Evolutionary conservation across 1,140 invertebrate genomes (phyloP), one percentile per base, ranked within the genome.

Genomic region (Oryctes rhinoceros): DNA sequence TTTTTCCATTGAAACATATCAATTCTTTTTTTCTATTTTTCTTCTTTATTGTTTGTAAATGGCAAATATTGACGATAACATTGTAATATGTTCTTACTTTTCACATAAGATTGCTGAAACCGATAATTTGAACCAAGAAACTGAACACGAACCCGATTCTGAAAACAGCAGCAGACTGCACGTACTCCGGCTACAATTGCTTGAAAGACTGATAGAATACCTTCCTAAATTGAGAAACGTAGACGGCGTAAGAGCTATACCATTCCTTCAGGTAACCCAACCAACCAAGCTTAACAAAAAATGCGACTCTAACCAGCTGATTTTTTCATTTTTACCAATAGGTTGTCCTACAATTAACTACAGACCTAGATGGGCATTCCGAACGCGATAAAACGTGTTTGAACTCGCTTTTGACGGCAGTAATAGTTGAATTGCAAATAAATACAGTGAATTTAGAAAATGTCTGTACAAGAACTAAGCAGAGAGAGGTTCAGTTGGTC

Each of bases 331-430:
- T 44, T 10, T 44, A 44, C 9, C 39, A 4, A 44, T 44, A 44
- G 39, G 94, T 97, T 4, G 89, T 98, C 4, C 89, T 98, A 5
- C 97, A 98, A 93, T 89, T 99, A 39, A 96, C 96, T 4, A 93
- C 94, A 65, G 97, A 98, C 88, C 89, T 98, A 9, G 96, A 98
- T 88, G 93, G 93, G 4, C 92, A 93, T 84, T 92, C 94, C 13
- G 96, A 97, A 82, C 91, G 92, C 67, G 96, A 98, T 84, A 91
- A 92, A 82, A 89, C 90, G 0, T 94, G 94, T 39, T 89, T 98
- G 0, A 94, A 96, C 81, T 90, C 91, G 7, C 88, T 98, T 7
- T 89, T 98, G 0, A 90, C 91, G 59, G 90, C 93, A 0, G 87
- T 98, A 0, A 91, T 97, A 0, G 90, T 92, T 13, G 95, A 97